phyloP scores from a whole-genome alignment of 2,888 invertebrate genomes.

The Metopia argyrocephala region DNA sequence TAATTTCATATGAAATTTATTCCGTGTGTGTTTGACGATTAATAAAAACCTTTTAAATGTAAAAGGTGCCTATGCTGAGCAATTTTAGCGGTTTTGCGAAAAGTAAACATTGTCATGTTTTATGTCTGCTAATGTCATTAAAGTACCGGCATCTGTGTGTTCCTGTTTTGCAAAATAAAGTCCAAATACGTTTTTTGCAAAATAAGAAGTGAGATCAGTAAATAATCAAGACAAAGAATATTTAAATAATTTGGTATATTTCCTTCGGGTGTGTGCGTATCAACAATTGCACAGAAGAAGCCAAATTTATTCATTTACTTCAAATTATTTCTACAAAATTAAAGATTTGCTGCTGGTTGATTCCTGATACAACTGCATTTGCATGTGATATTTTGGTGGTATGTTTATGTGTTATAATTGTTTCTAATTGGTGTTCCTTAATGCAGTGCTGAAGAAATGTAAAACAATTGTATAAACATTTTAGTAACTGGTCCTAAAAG shows the following conservation, averaged over 20 bases:
- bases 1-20: too few relatives aligned
- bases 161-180: conserved; percentile 23
- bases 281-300: conserved; percentile 1
- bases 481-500: too few relatives aligned
- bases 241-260: conserved; percentile 3
- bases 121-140: conserved; percentile 3
- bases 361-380: too few relatives aligned
- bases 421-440: too few relatives aligned
- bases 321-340: background rate
- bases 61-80: too few relatives aligned
- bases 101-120: background rate
- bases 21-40: too few relatives aligned
- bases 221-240: background rate
- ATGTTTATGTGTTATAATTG: too few relatives aligned
- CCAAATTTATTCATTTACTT: background rate
- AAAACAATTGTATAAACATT: too few relatives aligned
- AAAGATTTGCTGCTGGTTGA: too few relatives aligned
- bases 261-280: background rate
- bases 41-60: too few relatives aligned
- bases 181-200: background rate
- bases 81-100: background rate
- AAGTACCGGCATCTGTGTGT: conserved; percentile 46
- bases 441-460: too few relatives aligned
- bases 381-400: too few relatives aligned
- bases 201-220: background rate